A percentile compares a stretch with the other conserved stretches of the same genome.
phyloP scores from a whole-genome alignment of 2,797 vertebrate genomes.

The Chloroceryle inda region DNA sequence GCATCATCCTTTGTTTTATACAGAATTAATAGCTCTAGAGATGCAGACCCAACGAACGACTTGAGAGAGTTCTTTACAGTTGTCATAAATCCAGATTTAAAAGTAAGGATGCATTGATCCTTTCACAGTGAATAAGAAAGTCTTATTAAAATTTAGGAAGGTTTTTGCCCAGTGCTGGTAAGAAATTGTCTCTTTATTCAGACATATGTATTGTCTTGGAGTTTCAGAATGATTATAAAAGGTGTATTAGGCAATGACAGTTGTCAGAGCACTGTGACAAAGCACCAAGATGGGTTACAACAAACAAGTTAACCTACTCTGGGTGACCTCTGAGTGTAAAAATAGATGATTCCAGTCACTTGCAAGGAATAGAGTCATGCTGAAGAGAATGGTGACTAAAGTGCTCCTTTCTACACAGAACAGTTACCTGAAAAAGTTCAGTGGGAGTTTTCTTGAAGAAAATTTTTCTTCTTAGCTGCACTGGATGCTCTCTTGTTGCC shows the following conservation, averaged over 20 bases:
- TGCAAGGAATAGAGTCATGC: neutral
- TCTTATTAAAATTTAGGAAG: neutral
- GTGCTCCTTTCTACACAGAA: neutral
- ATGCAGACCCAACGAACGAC: neutral
- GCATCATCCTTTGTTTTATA: neutral
- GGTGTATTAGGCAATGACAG: neutral
- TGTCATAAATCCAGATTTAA: neutral
- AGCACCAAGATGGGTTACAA: neutral
- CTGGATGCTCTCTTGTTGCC: neutral
- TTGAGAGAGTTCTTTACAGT: neutral
- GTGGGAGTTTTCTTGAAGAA: neutral
- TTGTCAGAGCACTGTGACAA: neutral
- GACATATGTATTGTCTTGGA: neutral
- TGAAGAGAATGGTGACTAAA: constrained; percentile 32
- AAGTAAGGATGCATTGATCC: neutral
- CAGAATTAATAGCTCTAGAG: neutral
- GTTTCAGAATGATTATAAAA: neutral
- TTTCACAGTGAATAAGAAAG: neutral
- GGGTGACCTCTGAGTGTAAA: neutral
- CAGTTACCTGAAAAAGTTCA: neutral
- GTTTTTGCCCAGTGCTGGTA: neutral
- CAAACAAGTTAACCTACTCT: neutral
- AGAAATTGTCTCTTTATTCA: neutral
- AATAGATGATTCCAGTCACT: neutral
- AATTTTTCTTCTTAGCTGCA: neutral